Conservation (phyloP, 2,113 vertebrate species). For the Mobula hypostoma region DNA sequence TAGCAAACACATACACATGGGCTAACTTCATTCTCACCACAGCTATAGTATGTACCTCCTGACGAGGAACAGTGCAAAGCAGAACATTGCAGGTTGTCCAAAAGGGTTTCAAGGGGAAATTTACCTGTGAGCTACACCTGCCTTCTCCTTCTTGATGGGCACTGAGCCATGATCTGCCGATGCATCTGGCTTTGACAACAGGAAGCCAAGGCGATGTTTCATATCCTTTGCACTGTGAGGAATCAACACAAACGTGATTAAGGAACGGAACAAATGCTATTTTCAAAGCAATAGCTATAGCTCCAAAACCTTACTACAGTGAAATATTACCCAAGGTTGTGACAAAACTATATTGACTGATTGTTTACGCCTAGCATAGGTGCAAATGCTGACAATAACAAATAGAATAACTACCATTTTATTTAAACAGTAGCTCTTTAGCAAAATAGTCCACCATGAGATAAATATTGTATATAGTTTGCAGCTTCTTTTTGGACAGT, state of each 20-base stretch:
- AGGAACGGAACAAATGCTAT: neutral
- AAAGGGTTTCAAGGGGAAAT: constrained; percentile 34
- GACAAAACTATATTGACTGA: neutral
- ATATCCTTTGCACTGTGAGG: constrained; percentile 80
- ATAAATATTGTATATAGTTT: neutral
- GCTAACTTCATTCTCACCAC: neutral
- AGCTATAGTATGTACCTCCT: neutral
- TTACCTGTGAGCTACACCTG: constrained; percentile 64
- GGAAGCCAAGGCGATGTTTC: constrained; percentile 80
- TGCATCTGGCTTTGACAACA: constrained; percentile 80
- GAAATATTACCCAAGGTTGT: neutral
- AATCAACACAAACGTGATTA: constrained; percentile 36
- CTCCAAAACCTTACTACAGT: neutral
- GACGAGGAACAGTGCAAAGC: neutral
- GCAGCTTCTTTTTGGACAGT: neutral
- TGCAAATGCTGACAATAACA: neutral
- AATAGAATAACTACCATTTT: neutral
- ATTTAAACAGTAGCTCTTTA: neutral
- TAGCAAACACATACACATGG: neutral
- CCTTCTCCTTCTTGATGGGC: constrained; percentile 64
- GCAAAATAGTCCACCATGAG: neutral
- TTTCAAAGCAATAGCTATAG: constrained; percentile 38
- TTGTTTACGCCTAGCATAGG: neutral
- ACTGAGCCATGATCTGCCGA: constrained; percentile 57
- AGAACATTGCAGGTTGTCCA: neutral